A percentile compares a stretch with the other conserved stretches of the same genome.
Evolutionary conservation across 2,113 vertebrate genomes (phyloP).

Genomic region (Brachirus orientalis): DNA sequence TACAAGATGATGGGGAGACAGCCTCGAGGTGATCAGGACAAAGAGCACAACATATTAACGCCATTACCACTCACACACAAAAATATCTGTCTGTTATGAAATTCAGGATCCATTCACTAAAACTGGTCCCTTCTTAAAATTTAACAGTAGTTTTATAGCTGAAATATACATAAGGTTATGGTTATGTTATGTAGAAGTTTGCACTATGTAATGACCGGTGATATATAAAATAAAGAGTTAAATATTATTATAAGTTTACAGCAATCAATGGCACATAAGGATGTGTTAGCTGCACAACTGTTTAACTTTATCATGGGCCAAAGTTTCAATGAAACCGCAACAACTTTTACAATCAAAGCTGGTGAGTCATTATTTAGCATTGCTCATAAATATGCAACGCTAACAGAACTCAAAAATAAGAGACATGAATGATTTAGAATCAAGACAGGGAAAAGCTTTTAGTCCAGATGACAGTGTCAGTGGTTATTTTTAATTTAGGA

Average conservation of each 20-base stretch:
- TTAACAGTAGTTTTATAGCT: not conserved
- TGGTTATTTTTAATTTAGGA: not conserved
- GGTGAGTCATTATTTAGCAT: not conserved
- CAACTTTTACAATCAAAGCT: too few species aligned
- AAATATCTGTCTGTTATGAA: not conserved
- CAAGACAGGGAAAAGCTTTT: not conserved
- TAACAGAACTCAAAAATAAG: not conserved
- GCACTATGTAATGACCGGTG: not conserved
- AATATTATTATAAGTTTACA: too few species aligned
- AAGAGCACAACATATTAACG: not conserved
- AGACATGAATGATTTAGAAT: conserved; percentile 9
- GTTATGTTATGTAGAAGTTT: too few species aligned
- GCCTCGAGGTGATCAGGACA: too few species aligned
- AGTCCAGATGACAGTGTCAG: not conserved
- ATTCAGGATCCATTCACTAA: not conserved
- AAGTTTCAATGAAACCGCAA: too few species aligned
- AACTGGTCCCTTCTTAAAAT: not conserved
- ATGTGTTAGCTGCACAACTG: too few species aligned
- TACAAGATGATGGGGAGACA: too few species aligned
- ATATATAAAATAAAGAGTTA: too few species aligned
- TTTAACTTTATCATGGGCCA: too few species aligned
- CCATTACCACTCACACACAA: not conserved
- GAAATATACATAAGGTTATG: not conserved
- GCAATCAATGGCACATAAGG: too few species aligned
- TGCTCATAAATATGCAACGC: not conserved